Base-by-base conservation (phyloP, 2,888 invertebrate genomes). In the Plagodis dolabraria region DNA sequence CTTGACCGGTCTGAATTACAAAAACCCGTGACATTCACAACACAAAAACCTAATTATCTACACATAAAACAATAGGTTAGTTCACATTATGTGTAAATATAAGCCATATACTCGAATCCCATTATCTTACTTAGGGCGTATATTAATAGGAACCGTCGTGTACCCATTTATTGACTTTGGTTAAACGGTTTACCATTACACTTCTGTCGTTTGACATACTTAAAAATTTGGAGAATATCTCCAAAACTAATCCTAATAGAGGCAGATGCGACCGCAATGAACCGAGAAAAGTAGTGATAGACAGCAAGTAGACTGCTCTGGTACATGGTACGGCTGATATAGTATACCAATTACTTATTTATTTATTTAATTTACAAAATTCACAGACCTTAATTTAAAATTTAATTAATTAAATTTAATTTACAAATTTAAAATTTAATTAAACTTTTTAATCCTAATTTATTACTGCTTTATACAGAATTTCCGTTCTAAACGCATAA, bases 51-150 rank as follows among this genome's bases (percentile, higher is more conserved):
- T 46, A 59, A 49, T 34, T 40, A 51, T 47, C 64, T 62, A 63
- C 68, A 68, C 64, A 74, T 60, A 67, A 57, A 43, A 65, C 43
- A 43, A 5, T 59, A 65, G 68, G 57, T 64, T 57, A 61, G 59
- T 47, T 53, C 54, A 56, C 49, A 57, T 33, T 40, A 5, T 53
- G 45, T 50, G 49, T 53, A 47, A 43, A 53, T 62, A 48, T 62
- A 69, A 57, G 63, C 64, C 63, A 57, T 45, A 57, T 57, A 48
- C 52, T 61, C 42, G 49, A 71, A 57, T 67, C 69, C 67, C 68
- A 60, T 67, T 79, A 79, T 79, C 79, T 79, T 79, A 77, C 79
- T 69, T 60, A 65, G 64, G 73, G 79, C 77, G 60, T 64, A 74
- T 62, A 58, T 59, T 61, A 45, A 53, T 62, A 69, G 75, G 72